Evolutionary conservation across 2,888 invertebrate species (phyloP).

Genomic region (Hetaerina titia): DNA sequence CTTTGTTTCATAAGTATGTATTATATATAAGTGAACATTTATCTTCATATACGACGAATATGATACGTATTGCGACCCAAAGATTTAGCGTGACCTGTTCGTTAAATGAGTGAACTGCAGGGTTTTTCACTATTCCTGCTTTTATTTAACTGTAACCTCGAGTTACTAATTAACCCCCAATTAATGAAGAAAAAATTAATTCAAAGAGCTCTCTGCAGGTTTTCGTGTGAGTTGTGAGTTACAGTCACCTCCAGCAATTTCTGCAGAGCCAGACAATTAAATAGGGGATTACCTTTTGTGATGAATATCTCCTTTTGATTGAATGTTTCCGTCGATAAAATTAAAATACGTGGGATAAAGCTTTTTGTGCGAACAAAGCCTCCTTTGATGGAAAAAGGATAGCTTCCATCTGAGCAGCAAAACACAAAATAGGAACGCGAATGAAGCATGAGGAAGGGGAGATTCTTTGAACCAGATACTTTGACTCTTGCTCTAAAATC

Average conservation of each 20-base stretch:
- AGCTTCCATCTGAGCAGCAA: background rate
- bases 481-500: background rate
- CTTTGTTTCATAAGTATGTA: too few species aligned
- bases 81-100: too few species aligned
- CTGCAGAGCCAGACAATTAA: background rate
- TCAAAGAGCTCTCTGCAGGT: too few species aligned
- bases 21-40: too few species aligned
- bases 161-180: too few species aligned
- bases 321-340: slow-evolving; percentile 38
- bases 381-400: slow-evolving; percentile 11
- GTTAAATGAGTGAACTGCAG: too few species aligned
- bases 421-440: background rate
- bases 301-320: slow-evolving; percentile 43
- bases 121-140: too few species aligned
- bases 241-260: background rate
- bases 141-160: too few species aligned
- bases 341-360: slow-evolving; percentile 28
- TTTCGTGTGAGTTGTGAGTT: too few species aligned
- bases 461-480: background rate
- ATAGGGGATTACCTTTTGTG: background rate
- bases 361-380: slow-evolving; percentile 10
- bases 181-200: too few species aligned
- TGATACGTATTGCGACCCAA: too few species aligned
- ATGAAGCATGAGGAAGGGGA: background rate
- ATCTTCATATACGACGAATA: too few species aligned